phyloP scores from a whole-genome alignment of 2,888 invertebrate genomes.

The Nemurella pictetii region DNA sequence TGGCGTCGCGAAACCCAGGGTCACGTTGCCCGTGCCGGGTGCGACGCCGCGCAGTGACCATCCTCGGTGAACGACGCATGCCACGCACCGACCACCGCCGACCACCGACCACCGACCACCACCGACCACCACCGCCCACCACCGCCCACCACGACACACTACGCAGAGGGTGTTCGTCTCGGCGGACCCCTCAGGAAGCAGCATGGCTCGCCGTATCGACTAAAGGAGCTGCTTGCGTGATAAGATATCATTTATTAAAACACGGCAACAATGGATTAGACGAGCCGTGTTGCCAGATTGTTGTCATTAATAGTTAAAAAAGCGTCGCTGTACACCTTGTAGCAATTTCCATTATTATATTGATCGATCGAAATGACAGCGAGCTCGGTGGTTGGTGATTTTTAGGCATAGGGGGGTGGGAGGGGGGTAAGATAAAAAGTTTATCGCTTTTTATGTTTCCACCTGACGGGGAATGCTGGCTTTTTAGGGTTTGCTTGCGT shows the following conservation, averaged over 20 bases:
- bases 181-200: not conserved
- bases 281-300: not conserved
- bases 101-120: not conserved
- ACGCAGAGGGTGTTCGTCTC: not conserved
- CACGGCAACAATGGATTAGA: slow-evolving; percentile 1
- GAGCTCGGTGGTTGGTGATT: not conserved
- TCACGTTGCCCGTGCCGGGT: too few species aligned
- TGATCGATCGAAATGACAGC: not conserved
- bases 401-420: too few species aligned
- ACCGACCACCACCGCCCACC: not conserved
- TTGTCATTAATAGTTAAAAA: slow-evolving; percentile 2
- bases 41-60: too few species aligned
- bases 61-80: too few species aligned
- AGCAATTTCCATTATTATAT: not conserved
- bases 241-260: not conserved
- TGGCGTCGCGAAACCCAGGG: too few species aligned
- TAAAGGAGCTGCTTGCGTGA: not conserved
- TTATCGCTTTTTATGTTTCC: slow-evolving; percentile 7
- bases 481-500: not conserved
- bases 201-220: not conserved
- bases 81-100: too few species aligned
- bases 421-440: not conserved
- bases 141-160: not conserved
- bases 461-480: not conserved
- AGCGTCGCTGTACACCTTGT: not conserved